Conservation (phyloP, 2,797 vertebrate species). For the Microchirus variegatus region DNA sequence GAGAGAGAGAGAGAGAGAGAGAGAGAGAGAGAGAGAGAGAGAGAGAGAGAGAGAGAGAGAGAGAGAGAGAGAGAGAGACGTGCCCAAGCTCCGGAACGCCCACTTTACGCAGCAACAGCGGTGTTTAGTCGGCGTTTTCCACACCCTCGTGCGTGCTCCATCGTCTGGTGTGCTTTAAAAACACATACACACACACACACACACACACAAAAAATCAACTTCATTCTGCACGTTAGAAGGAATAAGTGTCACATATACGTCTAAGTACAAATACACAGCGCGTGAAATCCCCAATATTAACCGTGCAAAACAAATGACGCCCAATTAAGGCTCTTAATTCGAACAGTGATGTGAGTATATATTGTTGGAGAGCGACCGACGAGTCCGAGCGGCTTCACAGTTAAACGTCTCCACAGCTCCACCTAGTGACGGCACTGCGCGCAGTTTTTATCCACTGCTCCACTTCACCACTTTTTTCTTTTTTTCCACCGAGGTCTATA, state of each 20-base stretch:
- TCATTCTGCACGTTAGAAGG: neutral
- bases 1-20: no score
- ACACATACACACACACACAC: neutral
- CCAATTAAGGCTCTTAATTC: slow-evolving; percentile 33
- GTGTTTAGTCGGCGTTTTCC: neutral
- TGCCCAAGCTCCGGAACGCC: slow-evolving; percentile 63
- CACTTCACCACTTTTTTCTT: no score
- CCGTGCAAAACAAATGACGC: slow-evolving; percentile 38
- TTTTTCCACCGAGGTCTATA: slow-evolving; percentile 5
- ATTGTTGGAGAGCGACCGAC: neutral
- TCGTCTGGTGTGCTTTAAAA: slow-evolving; percentile 49
- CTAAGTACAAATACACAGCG: slow-evolving; percentile 16
- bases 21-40: neutral
- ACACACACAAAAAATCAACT: neutral
- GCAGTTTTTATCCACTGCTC: neutral
- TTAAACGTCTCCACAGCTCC: slow-evolving; percentile 50
- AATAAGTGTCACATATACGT: neutral
- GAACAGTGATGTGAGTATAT: slow-evolving; percentile 7
- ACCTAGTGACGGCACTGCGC: slow-evolving; percentile 37
- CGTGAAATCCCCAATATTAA: slow-evolving; percentile 23
- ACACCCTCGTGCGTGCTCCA: slow-evolving; percentile 52
- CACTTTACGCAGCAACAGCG: slow-evolving; percentile 40
- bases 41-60: slow-evolving; percentile 12
- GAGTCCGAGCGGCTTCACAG: neutral
- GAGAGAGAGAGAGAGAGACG: slow-evolving; percentile 41